Evolutionary conservation across 1,140 invertebrate species (phyloP).

Genomic region (Cotesia glomerata): DNA sequence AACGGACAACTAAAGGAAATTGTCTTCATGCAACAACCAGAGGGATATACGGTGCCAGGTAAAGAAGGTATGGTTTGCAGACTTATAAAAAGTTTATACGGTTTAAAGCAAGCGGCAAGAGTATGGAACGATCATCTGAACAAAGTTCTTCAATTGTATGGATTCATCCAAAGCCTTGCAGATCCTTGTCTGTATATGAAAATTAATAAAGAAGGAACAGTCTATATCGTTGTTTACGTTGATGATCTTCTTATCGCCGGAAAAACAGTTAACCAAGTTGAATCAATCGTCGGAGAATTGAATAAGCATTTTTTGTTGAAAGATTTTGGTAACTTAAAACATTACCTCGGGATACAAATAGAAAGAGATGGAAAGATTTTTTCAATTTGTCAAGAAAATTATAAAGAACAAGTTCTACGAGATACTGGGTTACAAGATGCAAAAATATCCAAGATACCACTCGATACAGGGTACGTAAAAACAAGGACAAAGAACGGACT

Average conservation of each 20-base stretch:
- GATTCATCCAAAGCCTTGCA: not conserved
- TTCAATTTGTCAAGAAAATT: too few species aligned
- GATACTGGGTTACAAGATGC: slow-evolving; percentile 2
- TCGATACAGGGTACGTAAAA: too few species aligned
- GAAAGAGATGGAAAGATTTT: too few species aligned
- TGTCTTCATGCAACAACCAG: slow-evolving; percentile 56
- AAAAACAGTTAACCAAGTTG: too few species aligned
- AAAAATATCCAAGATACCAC: slow-evolving; percentile 34
- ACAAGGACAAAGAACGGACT: not conserved
- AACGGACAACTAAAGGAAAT: slow-evolving; percentile 56
- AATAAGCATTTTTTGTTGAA: too few species aligned
- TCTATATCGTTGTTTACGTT: too few species aligned
- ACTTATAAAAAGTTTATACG: slow-evolving; percentile 28
- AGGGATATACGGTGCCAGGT: slow-evolving; percentile 29
- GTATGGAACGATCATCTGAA: slow-evolving; percentile 27
- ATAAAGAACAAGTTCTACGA: too few species aligned
- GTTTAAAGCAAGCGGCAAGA: slow-evolving; percentile 26
- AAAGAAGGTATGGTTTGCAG: slow-evolving; percentile 16
- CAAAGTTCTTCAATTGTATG: not conserved
- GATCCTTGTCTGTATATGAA: slow-evolving; percentile 23
- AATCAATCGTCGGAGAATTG: too few species aligned
- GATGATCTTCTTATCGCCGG: too few species aligned
- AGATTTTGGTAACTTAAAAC: too few species aligned
- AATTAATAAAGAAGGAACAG: not conserved
- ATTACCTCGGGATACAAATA: too few species aligned